Base-by-base conservation (phyloP, 2,797 vertebrate species). In the Pagetopsis macropterus region DNA sequence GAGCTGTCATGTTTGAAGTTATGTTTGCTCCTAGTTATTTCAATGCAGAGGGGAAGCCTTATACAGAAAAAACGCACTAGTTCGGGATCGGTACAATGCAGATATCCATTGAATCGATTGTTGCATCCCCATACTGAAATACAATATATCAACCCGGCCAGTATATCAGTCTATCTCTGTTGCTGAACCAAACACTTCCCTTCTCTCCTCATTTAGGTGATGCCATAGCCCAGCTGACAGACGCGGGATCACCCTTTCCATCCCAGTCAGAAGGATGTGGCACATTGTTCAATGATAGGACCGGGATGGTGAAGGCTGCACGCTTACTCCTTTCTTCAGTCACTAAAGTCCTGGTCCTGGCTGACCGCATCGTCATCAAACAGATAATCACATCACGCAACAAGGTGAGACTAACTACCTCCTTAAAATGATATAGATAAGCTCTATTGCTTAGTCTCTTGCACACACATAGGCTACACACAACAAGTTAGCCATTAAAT, bases 341-440 rank as follows among this genome's bases (percentile, higher is more conserved):
- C 91, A 99, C 98, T 23, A 99, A 98, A 90, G 98, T 99, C 73
- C 91, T 99, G 86, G 95, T 99, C 70, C 89, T 99, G 76, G 98
- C 98, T 17, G 98, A 99, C 89, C 96, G 95, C 85, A 97, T 99
- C 51, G 97, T 99, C 87, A 97, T 99, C 92, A 99, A 99, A 84
- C 98, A 99, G 92, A 99, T 99, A 89, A 96, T 98, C 92, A 93
- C 94, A 66, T 99, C 98, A 13, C 96, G 97, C 88, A 99, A 97
- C 93, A 99, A 99, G 96, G 98, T 99, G 94, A 84, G 89, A 46
- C 3, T 50, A 15, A 75, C 31, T 21, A 9, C 56, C 41, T 6
- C 11, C 23, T 55, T 54, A 46, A 15, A 57, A 31, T 23, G n/a
- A 52, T 13, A 27, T 17, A 5, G 8, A 68, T 41, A 45, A 33